phyloP scores from a whole-genome alignment of 2,888 invertebrate genomes.

The Rhagophthalmus giganteus region DNA sequence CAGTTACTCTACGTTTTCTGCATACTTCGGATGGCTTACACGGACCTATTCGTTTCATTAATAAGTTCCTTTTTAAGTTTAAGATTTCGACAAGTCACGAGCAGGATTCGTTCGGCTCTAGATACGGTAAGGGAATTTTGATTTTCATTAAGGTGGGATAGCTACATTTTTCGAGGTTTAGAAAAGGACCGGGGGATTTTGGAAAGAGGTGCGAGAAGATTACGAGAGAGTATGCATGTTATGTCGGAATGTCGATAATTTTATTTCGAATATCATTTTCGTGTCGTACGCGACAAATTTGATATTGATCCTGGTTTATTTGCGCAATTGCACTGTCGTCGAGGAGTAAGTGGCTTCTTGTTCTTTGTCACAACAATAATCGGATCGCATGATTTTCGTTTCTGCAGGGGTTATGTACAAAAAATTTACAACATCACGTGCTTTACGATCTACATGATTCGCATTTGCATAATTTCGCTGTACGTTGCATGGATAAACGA shows the following conservation, averaged over 20 bases:
- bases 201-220: slow-evolving; percentile 67
- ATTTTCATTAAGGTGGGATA: neutral
- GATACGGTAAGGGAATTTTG: slow-evolving; percentile 7
- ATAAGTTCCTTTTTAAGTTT: slow-evolving; percentile 69
- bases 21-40: slow-evolving; percentile 73
- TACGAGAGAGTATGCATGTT: slow-evolving; percentile 65
- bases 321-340: slow-evolving; percentile 57
- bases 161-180: slow-evolving; percentile 45
- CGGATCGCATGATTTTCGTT: slow-evolving; percentile 2
- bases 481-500: slow-evolving; percentile 46
- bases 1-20: slow-evolving; percentile 59
- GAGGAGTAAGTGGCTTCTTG: slow-evolving; percentile 42
- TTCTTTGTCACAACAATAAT: too few species aligned
- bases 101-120: slow-evolving; percentile 28
- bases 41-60: slow-evolving; percentile 74
- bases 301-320: slow-evolving; percentile 72
- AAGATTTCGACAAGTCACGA: slow-evolving; percentile 61
- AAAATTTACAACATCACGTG: slow-evolving; percentile 66
- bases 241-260: slow-evolving; percentile 61
- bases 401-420: slow-evolving; percentile 49
- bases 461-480: slow-evolving; percentile 58
- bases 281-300: slow-evolving; percentile 71
- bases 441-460: slow-evolving; percentile 63
- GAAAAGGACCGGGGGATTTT: slow-evolving; percentile 64
- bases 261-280: slow-evolving; percentile 65